These are phyloP conservation scores for Serrognathus titanus DNA, from an alignment of 2,888 invertebrate species.

Conservation along the genomic window DNA sequence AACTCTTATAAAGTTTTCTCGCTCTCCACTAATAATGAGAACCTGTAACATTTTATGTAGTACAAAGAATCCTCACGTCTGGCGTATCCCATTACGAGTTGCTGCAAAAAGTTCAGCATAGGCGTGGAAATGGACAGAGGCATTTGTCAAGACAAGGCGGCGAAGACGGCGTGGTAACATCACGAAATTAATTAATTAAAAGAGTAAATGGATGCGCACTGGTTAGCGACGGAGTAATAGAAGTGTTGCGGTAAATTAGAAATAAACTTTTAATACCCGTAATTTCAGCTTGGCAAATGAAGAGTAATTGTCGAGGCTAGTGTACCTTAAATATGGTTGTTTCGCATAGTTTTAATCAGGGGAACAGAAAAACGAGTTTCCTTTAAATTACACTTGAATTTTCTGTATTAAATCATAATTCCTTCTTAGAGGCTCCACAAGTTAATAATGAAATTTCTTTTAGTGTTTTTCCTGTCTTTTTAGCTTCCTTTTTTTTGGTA, in stretches of 20 bases:
- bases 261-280: slow-evolving; percentile 35
- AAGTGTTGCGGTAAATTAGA: slow-evolving; percentile 34
- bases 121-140: neutral
- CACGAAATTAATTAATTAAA: slow-evolving; percentile 35
- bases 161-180: slow-evolving; percentile 29
- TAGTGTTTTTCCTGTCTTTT: no score
- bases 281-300: slow-evolving; percentile 32
- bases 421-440: no score
- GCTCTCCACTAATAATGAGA: no score
- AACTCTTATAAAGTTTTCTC: no score
- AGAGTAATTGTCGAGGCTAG: slow-evolving; percentile 28
- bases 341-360: neutral
- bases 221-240: slow-evolving; percentile 28
- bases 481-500: no score
- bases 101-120: neutral
- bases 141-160: slow-evolving; percentile 12
- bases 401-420: no score
- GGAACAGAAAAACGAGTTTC: neutral
- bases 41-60: no score
- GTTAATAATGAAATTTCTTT: no score
- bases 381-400: neutral
- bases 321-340: slow-evolving; percentile 5
- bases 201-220: slow-evolving; percentile 28
- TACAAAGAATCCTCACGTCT: no score
- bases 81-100: neutral